These are phyloP conservation scores for Malurus alboscapulatus DNA, from an alignment of 2,113 vertebrate species.

Conservation along the genomic window DNA sequence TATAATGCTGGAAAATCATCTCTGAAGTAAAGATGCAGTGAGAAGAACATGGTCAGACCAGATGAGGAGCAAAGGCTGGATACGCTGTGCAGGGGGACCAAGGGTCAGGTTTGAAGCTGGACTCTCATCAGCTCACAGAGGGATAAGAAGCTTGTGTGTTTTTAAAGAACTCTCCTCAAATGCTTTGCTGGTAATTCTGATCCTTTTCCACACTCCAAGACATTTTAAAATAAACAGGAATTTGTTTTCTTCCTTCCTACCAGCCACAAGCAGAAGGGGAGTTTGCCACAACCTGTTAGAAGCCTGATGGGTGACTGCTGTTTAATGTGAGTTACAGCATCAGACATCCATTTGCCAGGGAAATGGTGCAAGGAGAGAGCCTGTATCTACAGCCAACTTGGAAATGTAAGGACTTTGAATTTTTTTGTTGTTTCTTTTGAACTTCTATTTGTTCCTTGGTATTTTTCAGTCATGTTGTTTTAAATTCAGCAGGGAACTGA, in stretches of 20 bases:
- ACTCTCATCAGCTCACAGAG: neutral
- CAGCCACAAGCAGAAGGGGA: neutral
- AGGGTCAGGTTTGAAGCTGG: neutral
- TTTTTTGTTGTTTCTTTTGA: neutral
- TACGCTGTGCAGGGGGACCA: rapidly evolving
- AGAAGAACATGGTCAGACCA: neutral
- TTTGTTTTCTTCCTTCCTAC: neutral
- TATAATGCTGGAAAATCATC: neutral
- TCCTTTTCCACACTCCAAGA: neutral
- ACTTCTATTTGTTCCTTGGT: neutral
- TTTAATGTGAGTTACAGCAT: neutral
- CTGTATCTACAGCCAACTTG: neutral
- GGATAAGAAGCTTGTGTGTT: neutral
- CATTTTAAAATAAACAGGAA: neutral
- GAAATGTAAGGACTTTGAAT: neutral
- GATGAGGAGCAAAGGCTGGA: neutral
- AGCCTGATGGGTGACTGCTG: neutral
- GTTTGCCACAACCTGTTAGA: neutral
- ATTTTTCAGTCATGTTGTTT: neutral
- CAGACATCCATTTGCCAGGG: neutral
- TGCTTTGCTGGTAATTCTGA: neutral
- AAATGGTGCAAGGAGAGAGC: neutral
- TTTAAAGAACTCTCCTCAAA: neutral
- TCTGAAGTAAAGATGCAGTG: neutral
- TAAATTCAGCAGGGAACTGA: neutral